Evolutionary conservation across 2,113 vertebrate species (phyloP).

Genomic region (Baryphthengus martii): DNA sequence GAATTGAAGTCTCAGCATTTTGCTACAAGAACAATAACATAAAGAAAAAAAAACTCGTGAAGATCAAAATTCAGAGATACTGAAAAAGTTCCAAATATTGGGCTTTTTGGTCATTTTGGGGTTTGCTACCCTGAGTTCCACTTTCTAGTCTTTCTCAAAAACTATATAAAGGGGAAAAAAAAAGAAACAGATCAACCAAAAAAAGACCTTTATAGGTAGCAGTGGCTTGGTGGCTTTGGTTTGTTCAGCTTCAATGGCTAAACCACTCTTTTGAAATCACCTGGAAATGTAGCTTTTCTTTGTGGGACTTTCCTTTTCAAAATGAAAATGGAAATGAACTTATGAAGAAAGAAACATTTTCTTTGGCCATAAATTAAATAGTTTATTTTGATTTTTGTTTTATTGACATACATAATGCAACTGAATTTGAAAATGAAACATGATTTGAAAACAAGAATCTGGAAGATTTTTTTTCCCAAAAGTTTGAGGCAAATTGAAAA

Average conservation of each 20-base stretch:
- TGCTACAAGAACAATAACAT: neutral
- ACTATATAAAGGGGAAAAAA: neutral
- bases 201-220: neutral
- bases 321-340: neutral
- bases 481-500: neutral
- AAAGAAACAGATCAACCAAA: neutral
- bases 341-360: neutral
- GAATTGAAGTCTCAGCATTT: neutral
- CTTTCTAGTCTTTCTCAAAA: neutral
- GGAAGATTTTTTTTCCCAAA: neutral
- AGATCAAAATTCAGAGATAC: neutral
- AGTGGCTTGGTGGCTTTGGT: neutral
- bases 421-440: neutral
- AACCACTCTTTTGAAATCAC: neutral
- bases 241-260: neutral
- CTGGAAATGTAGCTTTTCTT: neutral
- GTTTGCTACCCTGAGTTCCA: neutral
- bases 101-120: neutral
- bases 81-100: neutral
- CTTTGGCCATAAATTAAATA: neutral
- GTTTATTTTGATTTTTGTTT: neutral
- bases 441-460: neutral
- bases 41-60: neutral
- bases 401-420: neutral
- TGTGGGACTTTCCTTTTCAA: neutral